A percentile compares a stretch with the other conserved stretches of the same genome.
Evolutionary conservation across 2,888 invertebrate species (phyloP).

Genomic region (Nomada flava): DNA sequence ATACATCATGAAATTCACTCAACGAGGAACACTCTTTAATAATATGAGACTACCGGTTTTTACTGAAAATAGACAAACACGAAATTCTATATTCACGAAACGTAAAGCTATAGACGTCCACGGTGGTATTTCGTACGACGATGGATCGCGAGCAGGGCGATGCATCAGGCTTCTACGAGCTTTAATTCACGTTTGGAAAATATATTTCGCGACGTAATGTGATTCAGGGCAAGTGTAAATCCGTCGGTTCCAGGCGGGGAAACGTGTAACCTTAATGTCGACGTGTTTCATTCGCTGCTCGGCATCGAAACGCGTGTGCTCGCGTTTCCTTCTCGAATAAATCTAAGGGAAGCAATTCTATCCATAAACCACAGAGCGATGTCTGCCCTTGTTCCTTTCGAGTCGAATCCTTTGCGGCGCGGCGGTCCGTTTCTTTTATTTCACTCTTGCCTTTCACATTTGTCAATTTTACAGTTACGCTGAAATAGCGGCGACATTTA

Average conservation of each 20-base stretch:
- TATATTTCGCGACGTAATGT: conserved; percentile 48
- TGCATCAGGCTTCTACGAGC: conserved; percentile 38
- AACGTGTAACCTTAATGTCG: conserved; percentile 44
- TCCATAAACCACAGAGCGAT: neutral
- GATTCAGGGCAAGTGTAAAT: conserved; percentile 56
- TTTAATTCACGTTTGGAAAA: conserved; percentile 53
- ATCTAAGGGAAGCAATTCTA: conserved; percentile 28
- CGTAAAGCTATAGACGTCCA: conserved; percentile 8
- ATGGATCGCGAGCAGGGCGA: conserved; percentile 42
- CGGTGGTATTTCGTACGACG: conserved; percentile 25
- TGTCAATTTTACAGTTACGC: conserved; percentile 12
- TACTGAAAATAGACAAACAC: neutral
- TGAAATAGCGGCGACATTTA: conserved; percentile 8
- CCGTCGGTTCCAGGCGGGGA: conserved; percentile 29
- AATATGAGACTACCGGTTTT: neutral
- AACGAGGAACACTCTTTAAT: neutral
- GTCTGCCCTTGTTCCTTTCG: neutral
- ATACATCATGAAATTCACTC: too few species aligned
- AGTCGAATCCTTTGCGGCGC: neutral
- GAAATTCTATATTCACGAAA: conserved; percentile 11
- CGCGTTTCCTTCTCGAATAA: conserved; percentile 34
- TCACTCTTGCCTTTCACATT: neutral
- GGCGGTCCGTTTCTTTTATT: neutral
- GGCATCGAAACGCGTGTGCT: conserved; percentile 12
- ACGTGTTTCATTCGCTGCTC: conserved; percentile 52